Conservation (phyloP, 2,888 invertebrate species). For the Embidobia sp. region DNA sequence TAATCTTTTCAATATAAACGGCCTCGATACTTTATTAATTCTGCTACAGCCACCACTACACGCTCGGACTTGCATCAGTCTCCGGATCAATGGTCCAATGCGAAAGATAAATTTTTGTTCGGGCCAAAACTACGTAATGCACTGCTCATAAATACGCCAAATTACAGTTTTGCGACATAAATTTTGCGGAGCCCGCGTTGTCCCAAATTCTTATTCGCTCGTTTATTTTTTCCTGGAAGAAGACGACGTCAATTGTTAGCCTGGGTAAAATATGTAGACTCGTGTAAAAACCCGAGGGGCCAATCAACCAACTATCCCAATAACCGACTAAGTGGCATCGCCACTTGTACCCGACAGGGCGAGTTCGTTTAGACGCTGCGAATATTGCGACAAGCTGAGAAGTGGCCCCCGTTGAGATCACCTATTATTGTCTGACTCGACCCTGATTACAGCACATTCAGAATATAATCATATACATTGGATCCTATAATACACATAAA, state of each 20-base stretch:
- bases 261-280: conserved; percentile 14
- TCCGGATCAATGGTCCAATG: conserved; percentile 9
- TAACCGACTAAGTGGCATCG: conserved; percentile 31
- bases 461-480: conserved; percentile 2
- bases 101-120: conserved; percentile 2
- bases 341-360: conserved; percentile 24
- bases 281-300: conserved; percentile 18
- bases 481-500: conserved; percentile 1
- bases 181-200: not conserved
- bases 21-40: conserved; percentile 31
- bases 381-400: conserved; percentile 27
- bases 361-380: conserved; percentile 7
- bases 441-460: conserved; percentile 6
- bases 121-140: not conserved
- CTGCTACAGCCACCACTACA: not conserved
- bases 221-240: not conserved
- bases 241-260: not conserved
- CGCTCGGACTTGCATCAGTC: conserved; percentile 19
- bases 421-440: conserved; percentile 16
- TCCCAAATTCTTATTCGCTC: not conserved
- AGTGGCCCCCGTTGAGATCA: conserved; percentile 27
- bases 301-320: conserved; percentile 37
- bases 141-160: not conserved
- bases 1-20: conserved; percentile 15
- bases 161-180: not conserved